Percentiles rank a stretch among this genome's conserved stretches.
These are phyloP conservation scores for Glomeris marginata DNA, from an alignment of 2,888 invertebrate genomes.

Conservation along the genomic window DNA sequence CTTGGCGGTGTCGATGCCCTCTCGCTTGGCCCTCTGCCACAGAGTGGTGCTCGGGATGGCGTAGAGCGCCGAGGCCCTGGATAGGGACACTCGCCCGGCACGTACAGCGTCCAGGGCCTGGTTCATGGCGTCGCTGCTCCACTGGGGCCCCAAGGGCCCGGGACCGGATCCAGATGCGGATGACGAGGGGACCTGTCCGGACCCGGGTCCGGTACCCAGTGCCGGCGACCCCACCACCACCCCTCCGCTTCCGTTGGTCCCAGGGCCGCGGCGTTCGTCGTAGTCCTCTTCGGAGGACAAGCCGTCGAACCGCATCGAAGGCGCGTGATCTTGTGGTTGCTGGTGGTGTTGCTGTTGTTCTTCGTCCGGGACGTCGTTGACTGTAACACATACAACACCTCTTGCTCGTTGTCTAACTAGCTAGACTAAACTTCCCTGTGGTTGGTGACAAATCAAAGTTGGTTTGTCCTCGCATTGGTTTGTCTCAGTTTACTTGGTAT, in stretches of 20 bases:
- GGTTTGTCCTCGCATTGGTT: too few relatives aligned
- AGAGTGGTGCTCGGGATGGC: constrained; percentile 81
- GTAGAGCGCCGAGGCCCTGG: constrained; percentile 68
- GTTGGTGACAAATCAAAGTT: too few relatives aligned
- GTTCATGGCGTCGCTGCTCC: constrained; percentile 7
- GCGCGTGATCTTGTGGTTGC: neutral
- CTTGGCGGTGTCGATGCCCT: constrained; percentile 81
- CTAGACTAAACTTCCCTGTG: too few relatives aligned
- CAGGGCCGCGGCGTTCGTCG: neutral
- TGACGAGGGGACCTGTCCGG: too few relatives aligned
- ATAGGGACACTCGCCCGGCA: constrained; percentile 75
- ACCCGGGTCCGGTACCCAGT: too few relatives aligned
- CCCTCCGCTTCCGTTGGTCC: neutral
- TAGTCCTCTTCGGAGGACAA: neutral
- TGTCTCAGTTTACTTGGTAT: too few relatives aligned
- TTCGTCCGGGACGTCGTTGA: neutral
- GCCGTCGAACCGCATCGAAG: neutral
- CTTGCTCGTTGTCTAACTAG: too few relatives aligned
- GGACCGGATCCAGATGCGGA: too few relatives aligned
- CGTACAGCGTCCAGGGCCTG: constrained; percentile 42
- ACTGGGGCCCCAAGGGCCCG: neutral
- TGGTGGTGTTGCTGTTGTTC: neutral
- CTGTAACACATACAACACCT: too few relatives aligned
- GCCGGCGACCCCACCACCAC: too few relatives aligned
- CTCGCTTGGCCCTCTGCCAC: constrained; percentile 69